phyloP scores from a whole-genome alignment of 2,888 invertebrate genomes.

The Protonemura montana region DNA sequence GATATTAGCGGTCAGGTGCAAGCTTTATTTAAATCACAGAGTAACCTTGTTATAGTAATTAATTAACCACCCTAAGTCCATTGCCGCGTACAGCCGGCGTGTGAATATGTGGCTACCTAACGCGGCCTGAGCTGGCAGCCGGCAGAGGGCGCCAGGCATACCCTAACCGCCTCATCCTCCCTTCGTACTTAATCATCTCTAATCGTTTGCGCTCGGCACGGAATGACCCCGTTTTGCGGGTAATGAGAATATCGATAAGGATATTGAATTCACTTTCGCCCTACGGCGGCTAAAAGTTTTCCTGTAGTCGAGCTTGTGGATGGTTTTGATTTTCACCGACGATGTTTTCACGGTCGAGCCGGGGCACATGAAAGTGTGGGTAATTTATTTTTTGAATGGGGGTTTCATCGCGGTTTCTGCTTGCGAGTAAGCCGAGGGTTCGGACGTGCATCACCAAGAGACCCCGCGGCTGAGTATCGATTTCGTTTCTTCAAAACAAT shows the following conservation, averaged over 20 bases:
- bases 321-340: background rate
- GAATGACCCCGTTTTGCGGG: background rate
- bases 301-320: background rate
- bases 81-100: background rate
- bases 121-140: background rate
- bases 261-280: background rate
- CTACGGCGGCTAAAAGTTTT: background rate
- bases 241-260: conserved; percentile 12
- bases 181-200: background rate
- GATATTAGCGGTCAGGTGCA: conserved; percentile 31
- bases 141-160: background rate
- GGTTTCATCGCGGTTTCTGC: too few species aligned
- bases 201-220: background rate
- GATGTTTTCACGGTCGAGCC: background rate
- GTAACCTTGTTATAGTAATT: conserved; percentile 19
- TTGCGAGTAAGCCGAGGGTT: too few species aligned
- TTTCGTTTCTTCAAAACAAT: conserved; percentile 13
- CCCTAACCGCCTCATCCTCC: background rate
- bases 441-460: too few species aligned
- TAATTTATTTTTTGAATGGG: too few species aligned
- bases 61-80: conserved; percentile 30
- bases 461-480: too few species aligned
- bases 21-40: conserved; percentile 39
- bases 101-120: background rate
- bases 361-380: too few species aligned